phyloP scores from a whole-genome alignment of 2,113 vertebrate species.

The Dicaeum eximium region DNA sequence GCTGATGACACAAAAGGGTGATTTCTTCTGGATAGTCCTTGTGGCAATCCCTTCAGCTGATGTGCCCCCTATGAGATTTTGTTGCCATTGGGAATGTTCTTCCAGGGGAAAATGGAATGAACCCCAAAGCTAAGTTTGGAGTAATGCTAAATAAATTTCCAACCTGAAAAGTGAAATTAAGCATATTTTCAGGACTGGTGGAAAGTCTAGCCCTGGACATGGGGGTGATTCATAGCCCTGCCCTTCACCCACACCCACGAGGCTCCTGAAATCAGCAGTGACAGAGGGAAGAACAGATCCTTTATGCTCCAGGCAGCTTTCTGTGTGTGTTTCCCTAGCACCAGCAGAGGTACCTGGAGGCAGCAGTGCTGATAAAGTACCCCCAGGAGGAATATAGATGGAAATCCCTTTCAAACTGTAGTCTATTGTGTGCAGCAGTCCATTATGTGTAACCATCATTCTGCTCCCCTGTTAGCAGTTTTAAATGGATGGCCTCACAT shows the following conservation, averaged over 20 bases:
- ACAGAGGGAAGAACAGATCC: not conserved
- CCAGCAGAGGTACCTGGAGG: not conserved
- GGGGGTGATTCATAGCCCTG: not conserved
- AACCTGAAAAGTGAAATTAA: not conserved
- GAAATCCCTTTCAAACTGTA: slow-evolving; percentile 34
- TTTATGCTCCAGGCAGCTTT: not conserved
- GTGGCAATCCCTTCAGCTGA: not conserved
- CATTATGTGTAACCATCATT: not conserved
- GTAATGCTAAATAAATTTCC: not conserved
- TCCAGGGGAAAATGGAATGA: not conserved
- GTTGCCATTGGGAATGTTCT: not conserved
- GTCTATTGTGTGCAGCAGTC: slow-evolving; percentile 18
- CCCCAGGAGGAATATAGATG: slow-evolving; percentile 17
- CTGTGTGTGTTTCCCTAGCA: not conserved
- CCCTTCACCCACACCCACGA: not conserved
- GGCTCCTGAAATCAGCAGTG: not conserved
- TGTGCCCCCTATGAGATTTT: not conserved
- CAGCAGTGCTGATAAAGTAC: not conserved
- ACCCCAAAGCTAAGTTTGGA: not conserved
- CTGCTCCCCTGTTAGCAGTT: slow-evolving; percentile 5
- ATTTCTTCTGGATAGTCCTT: not conserved
- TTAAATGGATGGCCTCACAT: slow-evolving; percentile 10
- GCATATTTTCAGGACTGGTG: not conserved
- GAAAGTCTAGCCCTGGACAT: not conserved
- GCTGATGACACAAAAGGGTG: not conserved